Evolutionary conservation across 2,113 vertebrate species (phyloP).

Genomic region (Microcebus griseorufus): DNA sequence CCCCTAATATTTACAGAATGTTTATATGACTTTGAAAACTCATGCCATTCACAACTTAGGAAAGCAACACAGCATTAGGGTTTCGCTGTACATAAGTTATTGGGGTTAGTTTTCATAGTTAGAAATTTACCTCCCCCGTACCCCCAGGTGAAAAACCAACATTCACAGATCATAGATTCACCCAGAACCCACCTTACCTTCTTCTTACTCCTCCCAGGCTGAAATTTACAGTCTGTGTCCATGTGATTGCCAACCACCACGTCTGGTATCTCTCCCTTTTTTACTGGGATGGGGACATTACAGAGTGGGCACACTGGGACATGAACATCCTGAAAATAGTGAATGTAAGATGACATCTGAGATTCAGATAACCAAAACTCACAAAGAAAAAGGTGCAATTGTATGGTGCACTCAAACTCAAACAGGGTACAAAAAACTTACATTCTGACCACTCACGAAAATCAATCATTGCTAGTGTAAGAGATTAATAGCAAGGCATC

Average conservation of each 20-base stretch:
- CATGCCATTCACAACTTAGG: accelerated
- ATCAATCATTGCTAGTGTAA: accelerated
- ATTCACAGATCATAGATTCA: too few relatives aligned
- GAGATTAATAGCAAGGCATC: accelerated
- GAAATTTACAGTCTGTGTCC: conserved; percentile 90
- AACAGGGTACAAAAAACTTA: too few relatives aligned
- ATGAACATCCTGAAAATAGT: conserved; percentile 89
- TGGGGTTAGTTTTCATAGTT: too few relatives aligned
- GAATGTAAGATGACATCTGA: background rate
- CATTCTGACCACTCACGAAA: accelerated
- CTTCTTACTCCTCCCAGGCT: conserved; percentile 88
- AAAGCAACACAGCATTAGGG: accelerated
- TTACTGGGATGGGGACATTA: conserved; percentile 89
- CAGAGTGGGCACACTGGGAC: conserved; percentile 96
- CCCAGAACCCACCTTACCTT: conserved; percentile 84
- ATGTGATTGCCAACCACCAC: conserved; percentile 94
- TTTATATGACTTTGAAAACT: background rate
- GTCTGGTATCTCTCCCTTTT: conserved; percentile 92
- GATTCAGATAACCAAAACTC: background rate
- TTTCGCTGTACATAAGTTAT: too few relatives aligned
- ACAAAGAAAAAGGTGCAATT: background rate
- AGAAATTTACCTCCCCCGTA: accelerated
- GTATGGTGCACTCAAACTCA: accelerated
- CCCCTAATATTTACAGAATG: background rate
- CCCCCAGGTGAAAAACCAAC: accelerated